Percentiles rank a stretch among this genome's conserved stretches.
Conservation (phyloP, 1,140 invertebrate species). For the Lanistes nyassanus region DNA sequence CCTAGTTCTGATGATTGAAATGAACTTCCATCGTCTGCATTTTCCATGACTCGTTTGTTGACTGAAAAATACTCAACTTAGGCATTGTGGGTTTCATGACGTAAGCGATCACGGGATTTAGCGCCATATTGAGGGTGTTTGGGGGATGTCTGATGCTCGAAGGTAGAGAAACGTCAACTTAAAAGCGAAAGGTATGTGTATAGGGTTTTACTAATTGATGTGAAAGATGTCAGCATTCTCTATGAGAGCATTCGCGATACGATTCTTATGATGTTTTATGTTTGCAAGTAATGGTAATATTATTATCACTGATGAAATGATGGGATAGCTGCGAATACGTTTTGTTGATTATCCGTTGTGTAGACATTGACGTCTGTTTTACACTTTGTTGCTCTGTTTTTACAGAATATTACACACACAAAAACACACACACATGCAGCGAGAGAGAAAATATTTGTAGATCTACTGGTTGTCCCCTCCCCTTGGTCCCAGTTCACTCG, state of each 20-base stretch:
- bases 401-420: no score
- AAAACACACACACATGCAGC: no score
- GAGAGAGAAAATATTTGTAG: no score
- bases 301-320: not conserved
- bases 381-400: no score
- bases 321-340: no score
- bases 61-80: constrained; percentile 19
- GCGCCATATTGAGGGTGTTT: constrained; percentile 49
- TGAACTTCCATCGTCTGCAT: constrained; percentile 44
- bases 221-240: not conserved
- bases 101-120: constrained; percentile 51
- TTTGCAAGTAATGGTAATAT: not conserved
- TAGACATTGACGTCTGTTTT: no score
- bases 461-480: no score
- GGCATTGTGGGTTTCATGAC: constrained; percentile 36
- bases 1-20: constrained; percentile 77
- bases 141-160: constrained; percentile 23
- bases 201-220: not conserved
- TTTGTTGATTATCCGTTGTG: no score
- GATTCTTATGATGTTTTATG: not conserved
- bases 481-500: no score
- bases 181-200: not conserved
- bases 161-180: not conserved
- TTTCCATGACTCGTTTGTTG: constrained; percentile 14
- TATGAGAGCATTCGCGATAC: not conserved